phyloP scores from a whole-genome alignment of 2,113 vertebrate genomes.

The Tetrao urogallus region DNA sequence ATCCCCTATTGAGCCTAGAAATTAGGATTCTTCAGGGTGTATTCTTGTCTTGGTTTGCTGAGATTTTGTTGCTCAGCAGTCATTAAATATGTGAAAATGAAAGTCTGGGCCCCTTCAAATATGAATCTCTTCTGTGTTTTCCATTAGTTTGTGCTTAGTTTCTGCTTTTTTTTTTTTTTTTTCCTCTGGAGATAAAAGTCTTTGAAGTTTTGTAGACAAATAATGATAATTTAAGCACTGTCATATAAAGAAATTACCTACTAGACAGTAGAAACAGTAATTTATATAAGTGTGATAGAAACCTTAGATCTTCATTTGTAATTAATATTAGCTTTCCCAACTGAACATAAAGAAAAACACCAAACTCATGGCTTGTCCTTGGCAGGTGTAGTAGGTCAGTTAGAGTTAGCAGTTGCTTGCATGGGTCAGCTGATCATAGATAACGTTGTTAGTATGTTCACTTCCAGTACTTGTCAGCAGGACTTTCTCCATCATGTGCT shows the following conservation, averaged over 20 bases:
- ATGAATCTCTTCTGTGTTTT: not conserved
- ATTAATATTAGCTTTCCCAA: not conserved
- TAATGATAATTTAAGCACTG: not conserved
- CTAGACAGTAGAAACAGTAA: not conserved
- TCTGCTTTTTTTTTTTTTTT: not conserved
- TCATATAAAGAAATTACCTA: not conserved
- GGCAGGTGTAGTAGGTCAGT: not conserved
- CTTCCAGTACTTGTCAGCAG: not conserved
- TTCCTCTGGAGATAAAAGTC: not conserved
- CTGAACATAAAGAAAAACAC: not conserved
- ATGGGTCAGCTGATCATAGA: not conserved
- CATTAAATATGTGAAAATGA: slow-evolving; percentile 57
- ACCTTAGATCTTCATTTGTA: not conserved
- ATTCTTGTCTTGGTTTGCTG: slow-evolving; percentile 40
- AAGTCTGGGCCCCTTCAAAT: not conserved
- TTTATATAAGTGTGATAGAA: not conserved
- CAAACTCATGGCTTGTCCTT: not conserved
- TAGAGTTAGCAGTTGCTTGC: not conserved
- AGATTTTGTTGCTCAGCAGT: slow-evolving; percentile 54
- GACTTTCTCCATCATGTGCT: not conserved
- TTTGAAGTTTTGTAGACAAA: slow-evolving; percentile 5
- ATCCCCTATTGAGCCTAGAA: not conserved
- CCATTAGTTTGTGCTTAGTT: not conserved
- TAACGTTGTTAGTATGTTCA: fast-evolving
- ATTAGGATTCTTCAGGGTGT: slow-evolving; percentile 38